Evolutionary conservation across 2,797 vertebrate species (phyloP).

Genomic region (Gambusia yucatana): DNA sequence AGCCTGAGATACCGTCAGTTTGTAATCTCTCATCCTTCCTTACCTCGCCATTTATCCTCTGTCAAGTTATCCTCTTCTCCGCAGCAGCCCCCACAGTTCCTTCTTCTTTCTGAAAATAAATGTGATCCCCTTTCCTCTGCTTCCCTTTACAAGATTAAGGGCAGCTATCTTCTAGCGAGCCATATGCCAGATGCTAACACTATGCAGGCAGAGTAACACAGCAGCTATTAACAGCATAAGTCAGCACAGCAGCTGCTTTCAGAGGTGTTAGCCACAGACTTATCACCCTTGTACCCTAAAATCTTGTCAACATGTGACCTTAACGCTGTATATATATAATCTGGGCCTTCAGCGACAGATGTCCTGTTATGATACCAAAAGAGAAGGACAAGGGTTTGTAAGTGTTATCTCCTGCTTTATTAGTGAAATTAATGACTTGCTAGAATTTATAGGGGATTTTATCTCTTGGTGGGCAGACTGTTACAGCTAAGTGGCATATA

Average conservation of each 20-base stretch:
- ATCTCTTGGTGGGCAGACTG: background rate
- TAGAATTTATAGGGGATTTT: conserved; percentile 12
- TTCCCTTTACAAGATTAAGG: conserved; percentile 43
- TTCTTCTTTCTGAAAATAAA: conserved; percentile 36
- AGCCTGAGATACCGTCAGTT: conserved; percentile 20
- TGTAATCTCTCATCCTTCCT: conserved; percentile 27
- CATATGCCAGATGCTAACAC: conserved; percentile 54
- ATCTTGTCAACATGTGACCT: conserved; percentile 71
- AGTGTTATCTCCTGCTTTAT: conserved; percentile 33
- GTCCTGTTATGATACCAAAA: conserved; percentile 46
- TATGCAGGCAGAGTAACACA: conserved; percentile 32
- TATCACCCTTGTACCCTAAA: conserved; percentile 55
- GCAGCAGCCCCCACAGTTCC: conserved; percentile 2
- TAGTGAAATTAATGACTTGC: conserved; percentile 25
- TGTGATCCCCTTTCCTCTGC: conserved; percentile 12
- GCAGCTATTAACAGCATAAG: conserved; percentile 60
- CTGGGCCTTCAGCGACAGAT: conserved; percentile 60
- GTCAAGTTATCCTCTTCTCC: conserved; percentile 14
- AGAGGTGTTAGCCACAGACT: conserved; percentile 60
- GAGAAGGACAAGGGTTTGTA: conserved; percentile 43
- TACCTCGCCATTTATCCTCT: conserved; percentile 9
- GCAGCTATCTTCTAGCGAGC: conserved; percentile 36
- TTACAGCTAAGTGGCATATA: background rate
- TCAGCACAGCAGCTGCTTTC: conserved; percentile 56
- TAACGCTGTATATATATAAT: conserved; percentile 49